Evolutionary conservation across 2,888 invertebrate species (phyloP).

Genomic region (Erpobdella octoculata): DNA sequence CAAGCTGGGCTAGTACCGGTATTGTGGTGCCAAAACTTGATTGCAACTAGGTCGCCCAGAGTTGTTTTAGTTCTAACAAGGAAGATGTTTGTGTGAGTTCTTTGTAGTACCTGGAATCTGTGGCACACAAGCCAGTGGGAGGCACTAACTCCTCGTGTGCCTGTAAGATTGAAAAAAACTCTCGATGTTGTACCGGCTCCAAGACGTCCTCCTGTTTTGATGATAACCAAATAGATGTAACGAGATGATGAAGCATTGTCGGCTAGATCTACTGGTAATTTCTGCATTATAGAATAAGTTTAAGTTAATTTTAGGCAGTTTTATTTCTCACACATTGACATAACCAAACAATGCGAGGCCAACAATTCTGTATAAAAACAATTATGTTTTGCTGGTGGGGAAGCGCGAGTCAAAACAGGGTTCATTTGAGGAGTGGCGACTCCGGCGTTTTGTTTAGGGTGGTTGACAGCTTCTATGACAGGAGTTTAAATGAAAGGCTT

Average conservation of each 20-base stretch:
- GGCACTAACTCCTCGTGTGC: slow-evolving; percentile 22
- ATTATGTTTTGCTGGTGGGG: no score
- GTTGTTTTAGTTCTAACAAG: slow-evolving; percentile 17
- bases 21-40: slow-evolving; percentile 49
- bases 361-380: no score
- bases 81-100: slow-evolving; percentile 28
- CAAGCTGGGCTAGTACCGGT: slow-evolving; percentile 42
- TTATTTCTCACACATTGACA: not conserved
- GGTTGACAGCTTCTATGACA: no score
- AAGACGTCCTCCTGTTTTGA: slow-evolving; percentile 17
- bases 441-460: no score
- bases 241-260: slow-evolving; percentile 7
- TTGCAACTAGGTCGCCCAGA: slow-evolving; percentile 44
- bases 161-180: slow-evolving; percentile 23
- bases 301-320: not conserved
- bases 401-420: no score
- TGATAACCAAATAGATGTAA: slow-evolving; percentile 22
- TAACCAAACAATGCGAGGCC: not conserved
- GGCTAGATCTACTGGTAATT: slow-evolving; percentile 20
- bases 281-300: not conserved
- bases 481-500: no score
- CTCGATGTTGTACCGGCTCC: slow-evolving; percentile 16
- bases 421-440: no score
- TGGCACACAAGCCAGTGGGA: slow-evolving; percentile 20
- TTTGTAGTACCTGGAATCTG: slow-evolving; percentile 29